Evolutionary conservation across 2,113 vertebrate genomes (phyloP), one percentile per base, ranked within the genome.

Genomic region (Oreamnos americanus): DNA sequence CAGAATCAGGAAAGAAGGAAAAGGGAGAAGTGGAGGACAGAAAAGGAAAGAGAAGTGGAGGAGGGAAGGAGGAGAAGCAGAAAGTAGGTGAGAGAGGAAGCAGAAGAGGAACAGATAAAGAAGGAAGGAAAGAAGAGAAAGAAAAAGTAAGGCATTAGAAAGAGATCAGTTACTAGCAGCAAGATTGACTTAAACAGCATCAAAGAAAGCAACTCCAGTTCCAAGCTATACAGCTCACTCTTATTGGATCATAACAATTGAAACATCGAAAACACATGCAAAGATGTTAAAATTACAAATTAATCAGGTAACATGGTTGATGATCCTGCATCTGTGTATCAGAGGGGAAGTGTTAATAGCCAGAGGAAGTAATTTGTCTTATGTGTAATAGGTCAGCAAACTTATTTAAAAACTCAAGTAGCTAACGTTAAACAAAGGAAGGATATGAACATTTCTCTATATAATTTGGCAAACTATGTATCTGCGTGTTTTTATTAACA

Each of bases 371-470:
- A 87, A 91, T 57, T 83, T 84, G 6, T 64, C 14, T 94, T 78
- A 83, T 17, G 7, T 83, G 10, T 43, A 88, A 91, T 3, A 87
- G 23, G 6, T 45, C 45, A 11, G 87, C 7, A 85, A 86, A 81
- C 36, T 88, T 81, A 21, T 58, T 88, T 93, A n/a, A 95, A 95
- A 93, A 57, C 47, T 87, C n/a, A 74, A 91, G 12, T 64, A 91
- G 91, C 19, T 58, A n/a, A 71, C 0, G 49, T 49, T 64, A 90
- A 81, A 17, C 86, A 39, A 82, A 89, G 67, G 95, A 60, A 90
- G 9, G 28, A 53, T 53, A 87, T n/a, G 12, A 6, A 78, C 3
- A 43, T 51, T 86, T 58, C 9, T 87, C 36, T 57, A 15, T 25
- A 26, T 23, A 62, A 30, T 87, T 60, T 96, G 19, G 3, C 25